A percentile compares a stretch with the other conserved stretches of the same genome.
Evolutionary conservation across 1,140 invertebrate genomes (phyloP).

Genomic region (Teleogryllus occipitalis): DNA sequence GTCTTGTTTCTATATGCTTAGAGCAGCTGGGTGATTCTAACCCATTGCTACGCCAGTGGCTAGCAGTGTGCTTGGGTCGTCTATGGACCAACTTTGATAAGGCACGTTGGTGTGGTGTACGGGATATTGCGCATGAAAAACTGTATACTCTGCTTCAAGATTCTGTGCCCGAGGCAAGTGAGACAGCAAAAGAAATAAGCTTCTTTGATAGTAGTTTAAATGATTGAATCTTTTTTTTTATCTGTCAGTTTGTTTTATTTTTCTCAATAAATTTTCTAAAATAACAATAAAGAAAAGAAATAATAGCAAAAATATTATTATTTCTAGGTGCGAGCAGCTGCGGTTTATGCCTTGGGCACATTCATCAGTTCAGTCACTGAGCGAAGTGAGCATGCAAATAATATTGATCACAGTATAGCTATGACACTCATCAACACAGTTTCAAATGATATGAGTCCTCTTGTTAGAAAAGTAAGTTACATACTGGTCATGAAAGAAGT

Average conservation of each 20-base stretch:
- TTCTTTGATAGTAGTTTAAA: background rate
- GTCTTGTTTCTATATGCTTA: constrained; percentile 79
- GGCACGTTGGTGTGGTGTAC: constrained; percentile 89
- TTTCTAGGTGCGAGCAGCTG: constrained; percentile 70
- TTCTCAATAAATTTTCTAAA: background rate
- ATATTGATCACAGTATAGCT: constrained; percentile 84
- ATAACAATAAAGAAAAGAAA: background rate
- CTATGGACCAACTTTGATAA: constrained; percentile 90
- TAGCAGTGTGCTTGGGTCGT: constrained; percentile 85
- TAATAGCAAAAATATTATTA: too few species aligned
- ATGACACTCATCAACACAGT: constrained; percentile 73
- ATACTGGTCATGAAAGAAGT: background rate
- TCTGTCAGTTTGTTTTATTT: background rate
- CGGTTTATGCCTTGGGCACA: constrained; percentile 88
- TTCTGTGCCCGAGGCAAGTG: constrained; percentile 67
- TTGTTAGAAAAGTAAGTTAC: constrained; percentile 71
- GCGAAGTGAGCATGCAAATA: constrained; percentile 84
- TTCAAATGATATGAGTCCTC: constrained; percentile 71
- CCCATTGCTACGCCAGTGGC: constrained; percentile 76
- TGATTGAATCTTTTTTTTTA: background rate
- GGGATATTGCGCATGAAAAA: constrained; percentile 95
- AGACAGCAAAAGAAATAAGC: background rate
- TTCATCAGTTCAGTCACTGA: constrained; percentile 75
- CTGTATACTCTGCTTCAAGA: constrained; percentile 71
- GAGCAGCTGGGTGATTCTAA: constrained; percentile 63